Percentiles rank a stretch among this genome's conserved stretches.
These are phyloP conservation scores for Cervus canadensis DNA, from an alignment of 2,113 vertebrate species.

Conservation along the genomic window DNA sequence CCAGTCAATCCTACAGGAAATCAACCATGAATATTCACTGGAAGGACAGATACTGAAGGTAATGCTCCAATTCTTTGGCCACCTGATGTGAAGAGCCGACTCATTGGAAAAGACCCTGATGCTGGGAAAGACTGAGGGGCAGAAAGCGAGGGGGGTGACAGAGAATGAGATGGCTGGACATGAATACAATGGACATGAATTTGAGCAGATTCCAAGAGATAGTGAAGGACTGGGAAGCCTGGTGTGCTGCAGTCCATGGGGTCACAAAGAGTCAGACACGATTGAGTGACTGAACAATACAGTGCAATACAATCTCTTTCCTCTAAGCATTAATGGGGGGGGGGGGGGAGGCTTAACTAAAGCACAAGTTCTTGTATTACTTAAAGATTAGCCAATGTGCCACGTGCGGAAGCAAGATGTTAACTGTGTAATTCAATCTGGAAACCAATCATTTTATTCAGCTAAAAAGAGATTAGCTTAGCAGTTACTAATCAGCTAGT, in stretches of 20 bases:
- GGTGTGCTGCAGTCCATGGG: neutral
- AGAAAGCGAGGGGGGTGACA: neutral
- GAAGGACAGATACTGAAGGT: neutral
- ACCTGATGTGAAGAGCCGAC: neutral
- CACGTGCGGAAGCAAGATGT: conserved; percentile 17
- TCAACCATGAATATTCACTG: neutral
- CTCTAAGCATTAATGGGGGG: neutral
- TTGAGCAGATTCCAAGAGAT: neutral
- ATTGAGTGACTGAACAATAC: neutral
- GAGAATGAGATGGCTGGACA: neutral
- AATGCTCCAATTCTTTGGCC: neutral
- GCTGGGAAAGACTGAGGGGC: neutral
- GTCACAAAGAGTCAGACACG: neutral
- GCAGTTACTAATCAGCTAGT: conserved; percentile 65
- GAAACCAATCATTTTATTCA: conserved; percentile 63
- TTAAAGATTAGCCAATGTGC: conserved; percentile 59
- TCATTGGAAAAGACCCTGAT: neutral
- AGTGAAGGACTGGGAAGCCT: neutral
- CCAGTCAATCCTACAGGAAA: neutral
- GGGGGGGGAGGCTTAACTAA: neutral
- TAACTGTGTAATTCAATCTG: conserved; percentile 56
- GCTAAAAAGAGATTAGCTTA: conserved; percentile 56
- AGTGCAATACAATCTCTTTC: neutral
- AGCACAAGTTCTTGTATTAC: conserved; percentile 32
- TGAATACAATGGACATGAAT: neutral